These are phyloP conservation scores for Heterodera carotae DNA, from an alignment of 1,140 invertebrate species.

Conservation along the genomic window DNA sequence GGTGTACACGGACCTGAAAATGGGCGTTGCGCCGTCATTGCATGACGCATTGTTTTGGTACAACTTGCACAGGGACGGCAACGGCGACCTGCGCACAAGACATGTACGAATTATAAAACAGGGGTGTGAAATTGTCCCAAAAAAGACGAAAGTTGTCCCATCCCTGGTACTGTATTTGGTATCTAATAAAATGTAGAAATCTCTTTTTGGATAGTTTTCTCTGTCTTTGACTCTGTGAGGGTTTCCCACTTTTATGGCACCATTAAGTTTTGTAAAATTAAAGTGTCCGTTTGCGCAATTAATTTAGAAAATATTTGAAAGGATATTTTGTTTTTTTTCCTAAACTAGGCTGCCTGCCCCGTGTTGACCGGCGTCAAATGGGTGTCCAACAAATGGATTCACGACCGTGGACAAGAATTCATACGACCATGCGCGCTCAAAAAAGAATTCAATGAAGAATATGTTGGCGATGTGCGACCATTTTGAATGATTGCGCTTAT, in stretches of 20 bases:
- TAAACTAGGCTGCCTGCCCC: conserved; percentile 82
- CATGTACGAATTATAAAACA: conserved; percentile 68
- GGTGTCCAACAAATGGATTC: conserved; percentile 99
- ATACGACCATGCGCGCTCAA: conserved; percentile 75
- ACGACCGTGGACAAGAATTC: conserved; percentile 90
- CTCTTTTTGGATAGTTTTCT: no score
- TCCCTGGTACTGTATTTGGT: no score
- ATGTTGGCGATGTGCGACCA: conserved; percentile 51
- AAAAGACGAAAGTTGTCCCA: no score
- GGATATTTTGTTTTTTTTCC: neutral
- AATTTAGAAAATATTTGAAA: no score
- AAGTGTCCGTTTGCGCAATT: no score
- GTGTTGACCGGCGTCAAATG: conserved; percentile 93
- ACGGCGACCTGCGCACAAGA: conserved; percentile 85
- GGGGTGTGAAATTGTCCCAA: neutral
- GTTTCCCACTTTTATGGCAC: no score
- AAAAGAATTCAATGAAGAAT: conserved; percentile 51
- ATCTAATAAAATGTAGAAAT: no score
- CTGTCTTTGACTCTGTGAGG: no score
- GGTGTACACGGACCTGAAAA: conserved; percentile 58
- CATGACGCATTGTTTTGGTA: conserved; percentile 92
- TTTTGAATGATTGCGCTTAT: conserved; percentile 16
- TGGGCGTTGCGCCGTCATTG: conserved; percentile 55
- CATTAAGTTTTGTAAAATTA: no score
- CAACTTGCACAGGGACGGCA: conserved; percentile 85